These are phyloP conservation scores for Beris chalybata DNA, from an alignment of 2,888 invertebrate species.

Conservation along the genomic window DNA sequence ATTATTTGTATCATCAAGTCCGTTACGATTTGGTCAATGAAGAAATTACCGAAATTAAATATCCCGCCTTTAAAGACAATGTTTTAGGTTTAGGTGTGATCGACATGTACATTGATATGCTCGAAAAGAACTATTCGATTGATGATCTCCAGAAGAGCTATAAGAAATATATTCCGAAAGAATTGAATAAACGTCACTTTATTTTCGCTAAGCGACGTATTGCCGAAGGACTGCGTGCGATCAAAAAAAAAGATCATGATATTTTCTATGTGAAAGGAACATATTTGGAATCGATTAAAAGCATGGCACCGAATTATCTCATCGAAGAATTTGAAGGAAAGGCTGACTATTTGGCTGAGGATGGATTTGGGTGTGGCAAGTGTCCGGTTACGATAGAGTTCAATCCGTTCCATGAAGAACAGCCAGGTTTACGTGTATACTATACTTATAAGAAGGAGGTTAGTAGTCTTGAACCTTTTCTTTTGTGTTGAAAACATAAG, in stretches of 20 bases:
- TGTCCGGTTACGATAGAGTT: conserved; percentile 66
- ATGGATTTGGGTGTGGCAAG: conserved; percentile 71
- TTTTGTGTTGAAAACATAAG: neutral
- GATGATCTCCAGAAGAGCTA: conserved; percentile 76
- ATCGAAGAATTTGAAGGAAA: conserved; percentile 69
- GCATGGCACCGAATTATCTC: conserved; percentile 80
- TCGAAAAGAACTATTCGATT: conserved; percentile 70
- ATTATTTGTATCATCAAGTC: conserved; percentile 85
- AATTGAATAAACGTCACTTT: conserved; percentile 72
- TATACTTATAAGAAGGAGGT: conserved; percentile 67
- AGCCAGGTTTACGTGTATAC: conserved; percentile 69
- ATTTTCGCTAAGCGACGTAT: conserved; percentile 78
- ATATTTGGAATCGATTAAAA: conserved; percentile 78
- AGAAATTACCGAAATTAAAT: conserved; percentile 76
- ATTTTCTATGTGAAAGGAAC: conserved; percentile 68
- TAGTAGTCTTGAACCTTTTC: neutral
- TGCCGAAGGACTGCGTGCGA: conserved; percentile 63
- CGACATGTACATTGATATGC: conserved; percentile 82
- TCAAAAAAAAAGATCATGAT: conserved; percentile 64
- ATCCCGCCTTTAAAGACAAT: conserved; percentile 75
- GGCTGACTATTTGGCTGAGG: conserved; percentile 58
- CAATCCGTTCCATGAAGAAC: conserved; percentile 65
- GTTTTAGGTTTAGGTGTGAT: conserved; percentile 82
- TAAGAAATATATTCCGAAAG: conserved; percentile 81
- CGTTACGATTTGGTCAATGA: conserved; percentile 79